Conservation (phyloP, 2,888 invertebrate species). For the Leucozona laternaria region DNA sequence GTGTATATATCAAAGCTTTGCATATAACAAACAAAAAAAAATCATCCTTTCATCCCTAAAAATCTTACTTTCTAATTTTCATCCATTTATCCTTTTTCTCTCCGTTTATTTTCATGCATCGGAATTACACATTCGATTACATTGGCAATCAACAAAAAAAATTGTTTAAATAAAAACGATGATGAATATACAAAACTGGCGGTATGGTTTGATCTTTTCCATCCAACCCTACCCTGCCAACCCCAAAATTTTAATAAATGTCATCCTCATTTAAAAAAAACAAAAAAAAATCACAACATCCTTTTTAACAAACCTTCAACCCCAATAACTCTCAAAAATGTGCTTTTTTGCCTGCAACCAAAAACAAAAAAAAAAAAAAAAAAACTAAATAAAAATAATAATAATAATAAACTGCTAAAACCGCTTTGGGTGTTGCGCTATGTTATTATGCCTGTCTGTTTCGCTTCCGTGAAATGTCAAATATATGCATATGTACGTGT, state of each 20-base stretch:
- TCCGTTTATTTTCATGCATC: slow-evolving; percentile 71
- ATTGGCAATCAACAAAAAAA: slow-evolving; percentile 63
- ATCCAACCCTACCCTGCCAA: slow-evolving; percentile 63
- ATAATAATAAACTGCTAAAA: slow-evolving; percentile 28
- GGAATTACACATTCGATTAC: slow-evolving; percentile 53
- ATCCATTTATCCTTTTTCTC: slow-evolving; percentile 48
- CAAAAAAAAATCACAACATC: slow-evolving; percentile 31
- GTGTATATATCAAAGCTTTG: slow-evolving; percentile 44
- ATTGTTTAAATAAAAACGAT: slow-evolving; percentile 34
- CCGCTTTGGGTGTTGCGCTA: slow-evolving; percentile 35
- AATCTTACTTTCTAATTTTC: slow-evolving; percentile 26
- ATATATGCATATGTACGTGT: not conserved
- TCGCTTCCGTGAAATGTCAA: slow-evolving; percentile 10
- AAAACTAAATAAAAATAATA: not conserved
- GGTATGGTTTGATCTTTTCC: slow-evolving; percentile 63
- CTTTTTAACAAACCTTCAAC: slow-evolving; percentile 36
- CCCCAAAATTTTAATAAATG: slow-evolving; percentile 58
- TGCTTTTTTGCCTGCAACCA: slow-evolving; percentile 61
- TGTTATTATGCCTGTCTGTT: slow-evolving; percentile 15
- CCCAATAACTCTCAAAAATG: slow-evolving; percentile 44
- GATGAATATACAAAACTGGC: slow-evolving; percentile 53
- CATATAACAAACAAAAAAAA: slow-evolving; percentile 16
- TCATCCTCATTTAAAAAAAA: slow-evolving; percentile 55
- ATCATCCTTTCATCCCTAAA: not conserved
- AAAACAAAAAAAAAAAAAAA: not conserved